Percentiles rank a stretch among this genome's conserved stretches.
Conservation (phyloP, 2,888 invertebrate genomes). For the Polydrusus tereticollis region DNA sequence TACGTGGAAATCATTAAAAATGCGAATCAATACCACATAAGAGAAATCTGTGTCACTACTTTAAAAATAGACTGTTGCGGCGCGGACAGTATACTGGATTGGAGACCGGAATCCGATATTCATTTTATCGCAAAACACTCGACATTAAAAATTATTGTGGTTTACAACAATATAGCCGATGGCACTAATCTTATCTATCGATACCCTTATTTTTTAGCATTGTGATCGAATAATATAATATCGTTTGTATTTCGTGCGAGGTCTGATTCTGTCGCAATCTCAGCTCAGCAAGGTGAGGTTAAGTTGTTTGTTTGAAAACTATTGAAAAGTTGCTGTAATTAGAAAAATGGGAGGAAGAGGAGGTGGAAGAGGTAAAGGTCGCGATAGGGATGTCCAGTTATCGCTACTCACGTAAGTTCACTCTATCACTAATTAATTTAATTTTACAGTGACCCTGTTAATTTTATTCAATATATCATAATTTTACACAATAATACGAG, state of each 20-base stretch:
- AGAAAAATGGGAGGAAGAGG: conserved; percentile 37
- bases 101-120: conserved; percentile 12
- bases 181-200: conserved; percentile 24
- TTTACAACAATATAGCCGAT: neutral
- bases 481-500: no score
- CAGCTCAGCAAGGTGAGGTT: conserved; percentile 3
- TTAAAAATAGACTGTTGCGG: conserved; percentile 17
- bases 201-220: neutral
- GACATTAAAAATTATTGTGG: neutral
- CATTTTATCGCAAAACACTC: neutral
- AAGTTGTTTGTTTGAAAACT: neutral
- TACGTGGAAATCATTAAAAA: neutral
- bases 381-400: conserved; percentile 34
- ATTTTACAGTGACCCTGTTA: no score
- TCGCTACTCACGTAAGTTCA: conserved; percentile 37
- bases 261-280: neutral
- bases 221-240: conserved; percentile 20
- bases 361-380: conserved; percentile 19
- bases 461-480: no score
- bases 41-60: neutral
- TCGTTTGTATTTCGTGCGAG: conserved; percentile 1
- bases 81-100: neutral
- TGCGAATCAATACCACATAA: neutral
- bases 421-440: neutral
- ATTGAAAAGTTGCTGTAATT: neutral